phyloP scores from a whole-genome alignment of 2,888 invertebrate species.

The Synergus laeviventris region DNA sequence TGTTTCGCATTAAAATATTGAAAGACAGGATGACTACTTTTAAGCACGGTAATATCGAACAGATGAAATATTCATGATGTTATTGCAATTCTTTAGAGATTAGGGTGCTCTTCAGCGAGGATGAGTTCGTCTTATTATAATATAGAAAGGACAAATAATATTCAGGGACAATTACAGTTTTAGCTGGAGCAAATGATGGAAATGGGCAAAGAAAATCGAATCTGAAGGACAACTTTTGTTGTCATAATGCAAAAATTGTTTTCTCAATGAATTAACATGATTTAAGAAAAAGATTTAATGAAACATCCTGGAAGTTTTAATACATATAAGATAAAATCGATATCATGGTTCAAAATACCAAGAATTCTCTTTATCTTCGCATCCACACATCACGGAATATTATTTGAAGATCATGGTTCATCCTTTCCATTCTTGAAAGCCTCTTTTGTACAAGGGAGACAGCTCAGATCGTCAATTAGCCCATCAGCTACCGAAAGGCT shows the following conservation, averaged over 20 bases:
- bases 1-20: background rate
- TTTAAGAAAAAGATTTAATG: background rate
- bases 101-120: background rate
- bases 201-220: background rate
- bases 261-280: background rate
- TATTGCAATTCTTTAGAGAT: conserved; percentile 62
- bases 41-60: conserved; percentile 38
- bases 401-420: conserved; percentile 56
- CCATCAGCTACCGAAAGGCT: conserved; percentile 74
- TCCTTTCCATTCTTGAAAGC: conserved; percentile 57
- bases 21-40: conserved; percentile 9
- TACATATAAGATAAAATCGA: background rate
- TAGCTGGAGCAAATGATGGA: background rate
- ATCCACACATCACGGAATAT: conserved; percentile 54
- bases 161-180: background rate
- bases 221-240: background rate
- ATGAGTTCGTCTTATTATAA: no score
- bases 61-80: conserved; percentile 67
- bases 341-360: background rate
- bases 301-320: background rate
- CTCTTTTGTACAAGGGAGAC: conserved; percentile 64
- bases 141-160: background rate
- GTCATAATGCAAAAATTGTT: background rate
- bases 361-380: conserved; percentile 43
- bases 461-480: conserved; percentile 71